A percentile compares a stretch with the other conserved stretches of the same genome.
phyloP scores from a whole-genome alignment of 2,113 vertebrate species.

The Pachyramphus minor region DNA sequence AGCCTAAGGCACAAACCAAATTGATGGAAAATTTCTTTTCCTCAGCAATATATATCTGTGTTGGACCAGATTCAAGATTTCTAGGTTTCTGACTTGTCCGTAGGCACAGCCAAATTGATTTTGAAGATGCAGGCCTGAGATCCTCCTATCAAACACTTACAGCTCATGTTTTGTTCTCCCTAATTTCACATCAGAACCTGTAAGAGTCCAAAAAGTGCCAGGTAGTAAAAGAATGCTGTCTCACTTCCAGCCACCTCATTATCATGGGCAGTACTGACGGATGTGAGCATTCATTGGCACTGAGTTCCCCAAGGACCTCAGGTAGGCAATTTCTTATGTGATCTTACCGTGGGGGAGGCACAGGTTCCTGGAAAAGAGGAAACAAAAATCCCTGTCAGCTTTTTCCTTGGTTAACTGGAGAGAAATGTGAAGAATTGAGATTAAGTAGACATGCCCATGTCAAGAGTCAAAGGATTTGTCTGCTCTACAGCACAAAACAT shows the following conservation, averaged over 20 bases:
- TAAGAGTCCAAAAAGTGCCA: not conserved
- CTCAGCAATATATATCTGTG: not conserved
- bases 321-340: not conserved
- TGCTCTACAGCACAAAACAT: not conserved
- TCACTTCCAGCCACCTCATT: not conserved
- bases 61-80: not conserved
- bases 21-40: not conserved
- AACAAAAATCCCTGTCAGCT: not conserved
- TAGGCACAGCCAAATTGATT: not conserved
- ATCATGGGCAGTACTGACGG: not conserved
- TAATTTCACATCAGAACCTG: not conserved
- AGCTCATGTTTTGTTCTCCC: not conserved
- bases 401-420: not conserved
- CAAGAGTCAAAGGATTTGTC: not conserved
- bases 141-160: not conserved
- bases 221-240: not conserved
- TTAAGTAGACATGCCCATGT: not conserved
- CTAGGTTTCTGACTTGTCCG: not conserved
- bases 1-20: not conserved
- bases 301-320: not conserved
- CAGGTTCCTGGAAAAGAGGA: slow-evolving; percentile 43
- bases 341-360: slow-evolving; percentile 57
- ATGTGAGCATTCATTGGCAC: not conserved
- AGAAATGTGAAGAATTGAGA: not conserved
- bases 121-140: not conserved